Percentiles rank a stretch among this genome's conserved stretches.
Evolutionary conservation across 2,888 invertebrate species (phyloP).

Genomic region (Pantelozetes paolii): DNA sequence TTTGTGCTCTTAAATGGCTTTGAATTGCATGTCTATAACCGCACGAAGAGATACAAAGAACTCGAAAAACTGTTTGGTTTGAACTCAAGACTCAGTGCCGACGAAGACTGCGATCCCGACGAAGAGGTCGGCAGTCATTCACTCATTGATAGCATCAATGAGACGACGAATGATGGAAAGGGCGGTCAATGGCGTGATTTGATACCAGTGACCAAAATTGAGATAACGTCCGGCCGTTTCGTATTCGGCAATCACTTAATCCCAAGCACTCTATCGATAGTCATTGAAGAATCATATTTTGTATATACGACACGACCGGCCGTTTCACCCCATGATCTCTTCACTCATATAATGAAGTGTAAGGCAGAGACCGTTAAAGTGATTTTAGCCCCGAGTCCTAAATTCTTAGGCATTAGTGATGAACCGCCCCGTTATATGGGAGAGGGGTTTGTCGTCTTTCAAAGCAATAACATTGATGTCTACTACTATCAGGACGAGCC

Average conservation of each 20-base stretch:
- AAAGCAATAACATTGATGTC: constrained; percentile 86
- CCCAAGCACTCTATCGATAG: constrained; percentile 80
- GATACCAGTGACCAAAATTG: constrained; percentile 92
- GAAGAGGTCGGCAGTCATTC: constrained; percentile 30
- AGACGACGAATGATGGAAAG: constrained; percentile 48
- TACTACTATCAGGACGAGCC: constrained; percentile 98
- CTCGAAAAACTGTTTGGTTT: constrained; percentile 83
- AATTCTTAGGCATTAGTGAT: constrained; percentile 85
- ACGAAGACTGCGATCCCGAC: not conserved
- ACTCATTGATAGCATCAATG: constrained; percentile 52
- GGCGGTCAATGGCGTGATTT: constrained; percentile 90
- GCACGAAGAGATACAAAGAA: constrained; percentile 77
- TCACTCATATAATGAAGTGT: constrained; percentile 92
- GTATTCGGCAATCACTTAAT: constrained; percentile 92
- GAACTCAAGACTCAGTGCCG: not conserved
- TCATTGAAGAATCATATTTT: constrained; percentile 88
- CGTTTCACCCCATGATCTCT: constrained; percentile 82
- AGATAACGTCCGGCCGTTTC: constrained; percentile 82
- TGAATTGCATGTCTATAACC: constrained; percentile 90
- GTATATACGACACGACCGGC: constrained; percentile 93
- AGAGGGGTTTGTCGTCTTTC: constrained; percentile 94
- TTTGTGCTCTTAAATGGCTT: constrained; percentile 88
- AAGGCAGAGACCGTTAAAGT: constrained; percentile 90
- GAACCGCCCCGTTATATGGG: constrained; percentile 97
- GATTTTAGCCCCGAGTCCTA: constrained; percentile 90